A percentile compares a stretch with the other conserved stretches of the same genome.
phyloP scores from a whole-genome alignment of 2,797 vertebrate genomes.

The Danio aesculapii region DNA sequence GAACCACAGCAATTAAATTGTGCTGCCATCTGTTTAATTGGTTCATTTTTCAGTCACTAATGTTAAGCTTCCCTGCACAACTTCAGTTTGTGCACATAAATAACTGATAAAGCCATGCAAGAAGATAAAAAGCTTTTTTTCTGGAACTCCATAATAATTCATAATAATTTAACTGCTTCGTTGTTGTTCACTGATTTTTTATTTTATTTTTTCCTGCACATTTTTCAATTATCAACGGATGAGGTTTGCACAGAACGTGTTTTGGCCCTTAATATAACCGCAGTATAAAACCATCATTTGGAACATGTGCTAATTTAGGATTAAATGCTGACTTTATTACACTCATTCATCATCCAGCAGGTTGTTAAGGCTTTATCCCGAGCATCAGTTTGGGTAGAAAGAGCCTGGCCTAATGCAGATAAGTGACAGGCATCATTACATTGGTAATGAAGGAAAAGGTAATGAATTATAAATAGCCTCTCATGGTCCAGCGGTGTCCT shows the following conservation, averaged over 20 bases:
- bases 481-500: constrained; percentile 46
- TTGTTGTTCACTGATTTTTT: not conserved
- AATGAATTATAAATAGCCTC: constrained; percentile 52
- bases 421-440: constrained; percentile 46
- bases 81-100: constrained; percentile 3
- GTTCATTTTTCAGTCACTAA: not conserved
- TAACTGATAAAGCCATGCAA: not conserved
- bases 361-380: constrained; percentile 35
- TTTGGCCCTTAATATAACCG: constrained; percentile 11
- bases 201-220: not conserved
- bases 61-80: constrained; percentile 1
- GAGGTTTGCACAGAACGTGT: not conserved
- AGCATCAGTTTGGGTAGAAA: constrained; percentile 27
- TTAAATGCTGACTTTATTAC: constrained; percentile 39
- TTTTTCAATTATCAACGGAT: constrained; percentile 21
- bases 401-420: constrained; percentile 23
- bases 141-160: not conserved
- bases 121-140: constrained; percentile 11
- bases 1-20: constrained; percentile 7
- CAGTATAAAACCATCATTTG: constrained; percentile 28
- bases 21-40: constrained; percentile 8
- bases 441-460: constrained; percentile 46
- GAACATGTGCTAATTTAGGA: constrained; percentile 39
- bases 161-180: not conserved
- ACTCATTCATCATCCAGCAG: constrained; percentile 44